A percentile compares a stretch with the other conserved stretches of the same genome.
Evolutionary conservation across 2,113 vertebrate species (phyloP).

Genomic region (Oreochromis aureus): DNA sequence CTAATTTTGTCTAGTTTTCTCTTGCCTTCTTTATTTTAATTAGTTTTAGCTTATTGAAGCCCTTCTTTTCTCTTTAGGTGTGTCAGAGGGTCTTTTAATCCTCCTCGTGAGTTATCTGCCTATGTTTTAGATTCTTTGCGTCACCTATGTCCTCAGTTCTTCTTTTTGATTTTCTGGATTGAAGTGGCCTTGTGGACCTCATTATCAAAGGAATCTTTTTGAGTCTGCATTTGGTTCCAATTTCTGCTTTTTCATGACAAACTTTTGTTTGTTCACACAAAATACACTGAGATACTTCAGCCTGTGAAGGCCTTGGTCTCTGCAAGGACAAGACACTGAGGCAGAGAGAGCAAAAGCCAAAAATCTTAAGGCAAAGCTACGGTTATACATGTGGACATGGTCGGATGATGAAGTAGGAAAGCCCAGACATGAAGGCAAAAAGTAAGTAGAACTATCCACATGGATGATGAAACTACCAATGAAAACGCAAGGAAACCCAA

Average conservation of each 20-base stretch:
- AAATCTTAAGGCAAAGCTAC: background rate
- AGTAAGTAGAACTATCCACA: background rate
- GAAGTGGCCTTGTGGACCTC: background rate
- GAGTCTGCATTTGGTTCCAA: background rate
- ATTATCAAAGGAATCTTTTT: background rate
- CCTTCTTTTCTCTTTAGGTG: background rate
- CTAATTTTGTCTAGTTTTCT: background rate
- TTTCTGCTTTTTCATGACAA: background rate
- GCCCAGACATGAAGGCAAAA: background rate
- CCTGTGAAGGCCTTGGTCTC: background rate
- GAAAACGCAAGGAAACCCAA: background rate
- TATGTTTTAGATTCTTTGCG: background rate
- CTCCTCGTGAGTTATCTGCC: background rate
- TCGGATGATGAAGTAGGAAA: background rate
- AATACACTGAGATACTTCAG: rapidly evolving
- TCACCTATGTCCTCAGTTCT: background rate
- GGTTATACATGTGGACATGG: background rate
- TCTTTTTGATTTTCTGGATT: background rate
- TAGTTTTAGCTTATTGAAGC: background rate
- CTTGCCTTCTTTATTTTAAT: background rate
- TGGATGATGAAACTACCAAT: rapidly evolving
- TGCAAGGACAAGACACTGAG: background rate
- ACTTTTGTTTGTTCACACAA: background rate
- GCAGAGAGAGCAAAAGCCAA: too few species aligned
- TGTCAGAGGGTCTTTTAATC: background rate